Base-by-base conservation (phyloP, 2,888 invertebrate genomes). In the Bruchidius siliquastri region DNA sequence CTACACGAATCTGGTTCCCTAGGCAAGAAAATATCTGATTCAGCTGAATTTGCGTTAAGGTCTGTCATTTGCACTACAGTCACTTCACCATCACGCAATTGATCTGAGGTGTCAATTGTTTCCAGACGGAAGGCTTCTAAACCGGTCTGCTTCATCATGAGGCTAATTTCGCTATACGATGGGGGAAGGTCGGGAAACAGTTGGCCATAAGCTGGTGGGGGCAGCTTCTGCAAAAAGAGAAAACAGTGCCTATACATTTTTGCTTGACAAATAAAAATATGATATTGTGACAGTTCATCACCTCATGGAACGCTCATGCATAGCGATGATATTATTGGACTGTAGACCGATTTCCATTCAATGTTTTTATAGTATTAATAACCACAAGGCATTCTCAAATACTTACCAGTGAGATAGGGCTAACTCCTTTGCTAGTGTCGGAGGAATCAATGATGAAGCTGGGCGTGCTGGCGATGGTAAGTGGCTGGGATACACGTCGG, bases 401-500 rank as follows among this genome's bases (percentile, higher is more conserved):
- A 49, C 49, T 49, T 49, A 49, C 88, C 69, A 85, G 78, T 0
- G 88, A 88, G 20, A 87, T 83, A 0, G 88, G 88, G 4, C 88
- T 84, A 69, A 88, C 85, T 10, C 88, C 88, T 76, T 89, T 89
- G 81, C 88, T 88, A n/a, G 88, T 88, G 10, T 88, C 87, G 77
- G 88, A 89, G 13, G 88, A 88, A 73, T 88, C 88, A 79, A 88
- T 85, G 83, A 84, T 85, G 82, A 77, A 76, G 67, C 83, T 88
- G 80, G 82, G 87, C 69, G 82, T 87, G 84, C 85, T 88, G 78
- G 77, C 86, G 75, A 75, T 80, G 49, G 82, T 81, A 75, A 88
- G 88, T 2, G 87, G 86, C 2, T 88, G 84, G 70, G 21, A 21
- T 1, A 8, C 4, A 3, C 68, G 68, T 8, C 49, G 49, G 13